Conservation (phyloP, 2,888 invertebrate species). For the Podabrus alpinus region DNA sequence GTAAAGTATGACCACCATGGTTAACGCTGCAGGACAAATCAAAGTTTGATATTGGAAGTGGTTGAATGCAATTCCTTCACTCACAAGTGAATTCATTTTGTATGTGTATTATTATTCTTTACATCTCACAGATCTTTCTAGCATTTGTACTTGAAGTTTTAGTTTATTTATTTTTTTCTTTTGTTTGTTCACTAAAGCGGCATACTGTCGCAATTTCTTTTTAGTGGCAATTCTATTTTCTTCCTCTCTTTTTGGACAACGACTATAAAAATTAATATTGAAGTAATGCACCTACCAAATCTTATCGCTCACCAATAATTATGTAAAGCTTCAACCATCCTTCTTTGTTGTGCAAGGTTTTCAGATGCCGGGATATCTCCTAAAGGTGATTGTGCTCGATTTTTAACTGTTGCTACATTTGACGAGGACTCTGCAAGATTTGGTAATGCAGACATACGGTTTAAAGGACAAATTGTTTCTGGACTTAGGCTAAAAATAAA, state of each 20-base stretch:
- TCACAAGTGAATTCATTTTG: neutral
- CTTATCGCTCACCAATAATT: neutral
- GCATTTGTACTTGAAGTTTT: neutral
- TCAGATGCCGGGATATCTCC: neutral
- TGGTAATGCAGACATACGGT: neutral
- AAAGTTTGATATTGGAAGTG: neutral
- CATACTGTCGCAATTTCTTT: neutral
- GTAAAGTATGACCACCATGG: neutral
- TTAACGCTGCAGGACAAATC: neutral
- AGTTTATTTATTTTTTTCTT: neutral
- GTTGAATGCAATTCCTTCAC: neutral
- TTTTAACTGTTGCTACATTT: neutral
- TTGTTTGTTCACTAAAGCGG: neutral
- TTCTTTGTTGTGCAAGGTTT: neutral
- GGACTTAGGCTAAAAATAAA: neutral
- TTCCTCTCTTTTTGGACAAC: neutral
- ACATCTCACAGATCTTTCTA: neutral
- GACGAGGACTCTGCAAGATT: neutral
- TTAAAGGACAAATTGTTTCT: neutral
- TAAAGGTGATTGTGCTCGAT: neutral
- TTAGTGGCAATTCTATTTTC: neutral
- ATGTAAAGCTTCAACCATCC: neutral
- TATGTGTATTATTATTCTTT: neutral
- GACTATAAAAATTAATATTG: neutral
- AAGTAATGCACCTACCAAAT: neutral